Conservation (phyloP, 2,797 vertebrate genomes). For the Tapirus indicus region DNA sequence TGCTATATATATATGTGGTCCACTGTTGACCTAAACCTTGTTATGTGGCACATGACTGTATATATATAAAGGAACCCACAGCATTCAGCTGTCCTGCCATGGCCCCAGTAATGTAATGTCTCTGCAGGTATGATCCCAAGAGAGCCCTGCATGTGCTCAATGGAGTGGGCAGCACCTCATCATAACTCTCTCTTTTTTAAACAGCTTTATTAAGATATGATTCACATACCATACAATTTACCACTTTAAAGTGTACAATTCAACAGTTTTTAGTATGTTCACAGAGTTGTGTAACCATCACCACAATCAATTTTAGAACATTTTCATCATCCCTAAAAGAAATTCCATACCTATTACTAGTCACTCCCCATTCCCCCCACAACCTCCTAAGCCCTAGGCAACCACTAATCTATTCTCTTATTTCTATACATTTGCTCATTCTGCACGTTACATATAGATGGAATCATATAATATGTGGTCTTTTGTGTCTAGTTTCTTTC, state of each 20-base stretch:
- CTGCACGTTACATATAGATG: background rate
- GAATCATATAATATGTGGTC: conserved; percentile 21
- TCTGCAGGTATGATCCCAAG: background rate
- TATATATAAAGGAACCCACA: background rate
- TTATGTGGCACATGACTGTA: too few species aligned
- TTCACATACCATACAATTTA: background rate
- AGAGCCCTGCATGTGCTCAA: background rate
- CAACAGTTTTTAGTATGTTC: conserved; percentile 4
- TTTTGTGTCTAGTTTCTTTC: conserved; percentile 46
- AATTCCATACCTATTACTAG: background rate
- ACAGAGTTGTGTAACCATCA: background rate
- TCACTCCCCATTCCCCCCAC: background rate
- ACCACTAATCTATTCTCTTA: background rate
- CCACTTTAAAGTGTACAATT: conserved; percentile 36
- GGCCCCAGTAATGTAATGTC: background rate
- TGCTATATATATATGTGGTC: too few species aligned
- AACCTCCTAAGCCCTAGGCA: background rate
- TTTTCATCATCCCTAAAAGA: background rate
- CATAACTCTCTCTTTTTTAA: background rate
- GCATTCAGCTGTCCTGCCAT: background rate
- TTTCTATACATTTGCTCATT: background rate
- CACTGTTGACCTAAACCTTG: too few species aligned
- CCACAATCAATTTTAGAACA: conserved; percentile 28
- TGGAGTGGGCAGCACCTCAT: background rate
- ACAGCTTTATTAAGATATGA: background rate